Conservation (phyloP, 2,113 vertebrate species). For the Cryptomyrus ogoouensis region DNA sequence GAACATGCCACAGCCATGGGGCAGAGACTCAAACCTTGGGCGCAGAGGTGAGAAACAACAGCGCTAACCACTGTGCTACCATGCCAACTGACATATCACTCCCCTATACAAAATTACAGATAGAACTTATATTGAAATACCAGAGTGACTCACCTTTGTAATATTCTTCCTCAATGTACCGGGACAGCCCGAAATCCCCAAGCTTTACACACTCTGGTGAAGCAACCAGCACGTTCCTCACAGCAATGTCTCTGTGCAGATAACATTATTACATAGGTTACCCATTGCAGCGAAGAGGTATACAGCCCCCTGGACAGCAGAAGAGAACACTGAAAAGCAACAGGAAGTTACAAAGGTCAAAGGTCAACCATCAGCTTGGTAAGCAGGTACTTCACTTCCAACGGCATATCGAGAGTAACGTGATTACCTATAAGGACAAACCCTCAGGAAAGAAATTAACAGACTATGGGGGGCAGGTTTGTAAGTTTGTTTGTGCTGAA, state of each 20-base stretch:
- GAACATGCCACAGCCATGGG: not conserved
- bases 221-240: slow-evolving; percentile 84
- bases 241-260: slow-evolving; percentile 79
- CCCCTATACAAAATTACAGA: not conserved
- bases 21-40: not conserved
- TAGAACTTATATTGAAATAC: not conserved
- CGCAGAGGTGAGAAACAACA: not conserved
- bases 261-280: not conserved
- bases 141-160: slow-evolving; percentile 79
- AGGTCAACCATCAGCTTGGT: not conserved
- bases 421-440: not conserved
- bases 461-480: not conserved
- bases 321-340: not conserved
- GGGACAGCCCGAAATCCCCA: slow-evolving; percentile 90
- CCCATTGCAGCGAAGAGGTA: not conserved
- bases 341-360: not conserved
- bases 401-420: not conserved
- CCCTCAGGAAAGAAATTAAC: not conserved
- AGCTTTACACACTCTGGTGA: slow-evolving; percentile 82
- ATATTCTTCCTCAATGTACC: slow-evolving; percentile 92
- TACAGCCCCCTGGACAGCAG: not conserved
- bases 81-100: not conserved
- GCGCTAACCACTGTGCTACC: not conserved
- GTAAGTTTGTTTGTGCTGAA: not conserved
- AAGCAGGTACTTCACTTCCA: not conserved